Evolutionary conservation across 2,113 vertebrate genomes (phyloP), one percentile per base, ranked within the genome.

Genomic region (Tylochromis polylepis): DNA sequence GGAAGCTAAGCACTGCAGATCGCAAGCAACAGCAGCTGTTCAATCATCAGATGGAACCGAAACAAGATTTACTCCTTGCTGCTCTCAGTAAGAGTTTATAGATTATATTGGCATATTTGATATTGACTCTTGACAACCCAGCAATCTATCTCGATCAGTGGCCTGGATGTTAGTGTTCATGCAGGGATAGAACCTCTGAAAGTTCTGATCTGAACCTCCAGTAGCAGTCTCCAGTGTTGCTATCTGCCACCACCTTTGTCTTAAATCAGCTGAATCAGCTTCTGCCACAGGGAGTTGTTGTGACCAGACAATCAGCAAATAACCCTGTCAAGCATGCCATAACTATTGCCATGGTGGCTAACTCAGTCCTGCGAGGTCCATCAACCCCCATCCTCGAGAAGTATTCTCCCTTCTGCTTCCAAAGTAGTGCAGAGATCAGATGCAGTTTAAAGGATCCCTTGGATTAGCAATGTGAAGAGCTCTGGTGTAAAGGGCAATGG

Each of bases 201-300:
- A 31, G 46, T 58, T 3, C n/a, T 90, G 91, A 72, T 55, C 88
- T 46, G 94, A 95, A 58, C 91, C 97, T 87, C 94, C 97, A 90
- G 86, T 96, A 91, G 91, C 96, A 34, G 96, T 97, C 92, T 97
- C 97, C 58, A 91, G 97, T 77, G 95, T 98, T 92, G 97, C 97
- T 91, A 96, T 99, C 98, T 79, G 98, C 99, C 89, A 99, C 98
- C 86, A 99, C 98, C 1, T 99, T 99, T 95, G 98, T 99, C 95
- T 96, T 99, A 95, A 99, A 99, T 96, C 98, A 99, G 92, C 97
- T 99, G 89, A 99, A 98, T 96, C 99, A 99, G 94, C 96, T 99
- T 93, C 98, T 98, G 6, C 97, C 98, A 4, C 94, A 98, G 60
- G 99, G 97, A 86, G 96, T 97, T 70, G 96, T 97, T 72, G 97